Percentiles rank a stretch among this genome's conserved stretches.
Evolutionary conservation across 2,113 vertebrate species (phyloP).

Genomic region (Tonatia bakeri): DNA sequence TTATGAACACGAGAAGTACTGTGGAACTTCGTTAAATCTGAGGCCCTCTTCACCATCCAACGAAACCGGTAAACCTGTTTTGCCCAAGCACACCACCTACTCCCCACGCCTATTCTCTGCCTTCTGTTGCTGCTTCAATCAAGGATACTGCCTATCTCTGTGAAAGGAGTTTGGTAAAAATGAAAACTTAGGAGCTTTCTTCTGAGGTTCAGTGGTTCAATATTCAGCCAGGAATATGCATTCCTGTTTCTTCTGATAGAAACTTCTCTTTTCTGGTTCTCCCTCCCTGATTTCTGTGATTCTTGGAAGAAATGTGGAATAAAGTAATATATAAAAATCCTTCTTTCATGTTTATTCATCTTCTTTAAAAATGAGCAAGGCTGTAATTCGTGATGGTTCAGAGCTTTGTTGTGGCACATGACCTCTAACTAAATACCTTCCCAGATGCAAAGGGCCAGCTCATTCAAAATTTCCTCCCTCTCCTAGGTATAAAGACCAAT

Average conservation of each 20-base stretch:
- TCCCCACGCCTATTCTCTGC: not conserved
- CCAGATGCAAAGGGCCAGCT: not conserved
- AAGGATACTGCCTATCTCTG: not conserved
- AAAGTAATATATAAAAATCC: not conserved
- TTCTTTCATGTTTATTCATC: not conserved
- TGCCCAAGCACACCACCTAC: not conserved
- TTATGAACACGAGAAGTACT: not conserved
- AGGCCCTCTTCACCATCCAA: not conserved
- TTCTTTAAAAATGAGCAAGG: not conserved
- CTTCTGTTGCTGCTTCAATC: not conserved
- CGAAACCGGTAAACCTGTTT: not conserved
- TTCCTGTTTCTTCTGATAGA: not conserved
- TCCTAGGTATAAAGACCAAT: not conserved
- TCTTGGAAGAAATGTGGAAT: not conserved
- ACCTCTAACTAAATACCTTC: not conserved
- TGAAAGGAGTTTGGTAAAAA: not conserved
- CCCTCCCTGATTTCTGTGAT: not conserved
- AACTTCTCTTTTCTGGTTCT: not conserved
- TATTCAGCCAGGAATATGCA: not conserved
- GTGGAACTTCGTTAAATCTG: not conserved
- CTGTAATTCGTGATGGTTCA: not conserved
- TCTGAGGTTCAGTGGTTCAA: not conserved
- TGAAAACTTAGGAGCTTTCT: not conserved
- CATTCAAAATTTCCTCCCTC: not conserved
- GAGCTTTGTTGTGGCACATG: not conserved